Conservation (phyloP, 2,797 vertebrate species). For the Eremophila alpestris region DNA sequence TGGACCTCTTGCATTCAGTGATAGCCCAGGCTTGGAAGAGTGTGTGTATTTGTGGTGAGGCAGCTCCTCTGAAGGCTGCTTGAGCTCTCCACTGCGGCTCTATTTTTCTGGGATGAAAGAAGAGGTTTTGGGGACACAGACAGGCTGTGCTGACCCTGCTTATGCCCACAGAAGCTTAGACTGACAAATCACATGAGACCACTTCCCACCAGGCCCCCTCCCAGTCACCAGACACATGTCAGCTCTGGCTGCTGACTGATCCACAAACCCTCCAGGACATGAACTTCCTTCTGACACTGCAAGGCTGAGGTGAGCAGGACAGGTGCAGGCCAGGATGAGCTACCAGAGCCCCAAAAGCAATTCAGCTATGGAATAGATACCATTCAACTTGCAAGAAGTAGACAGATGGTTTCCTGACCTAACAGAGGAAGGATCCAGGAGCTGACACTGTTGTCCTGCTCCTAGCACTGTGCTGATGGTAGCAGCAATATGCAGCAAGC, state of each 20-base stretch:
- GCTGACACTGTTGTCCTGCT: neutral
- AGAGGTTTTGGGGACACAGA: fast-evolving
- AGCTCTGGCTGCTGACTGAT: neutral
- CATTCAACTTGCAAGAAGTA: neutral
- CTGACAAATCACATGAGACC: neutral
- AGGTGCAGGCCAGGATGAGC: neutral
- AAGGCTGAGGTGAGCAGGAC: neutral
- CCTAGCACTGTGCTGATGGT: fast-evolving
- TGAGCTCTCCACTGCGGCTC: fast-evolving
- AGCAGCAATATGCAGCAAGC: neutral
- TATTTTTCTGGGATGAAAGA: neutral
- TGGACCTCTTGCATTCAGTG: neutral
- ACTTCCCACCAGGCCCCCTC: neutral
- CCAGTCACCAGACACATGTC: neutral
- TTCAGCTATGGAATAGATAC: neutral
- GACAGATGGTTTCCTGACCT: neutral
- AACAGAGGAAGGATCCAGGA: neutral
- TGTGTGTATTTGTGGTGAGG: neutral
- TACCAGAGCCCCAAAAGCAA: neutral
- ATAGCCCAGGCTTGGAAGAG: neutral
- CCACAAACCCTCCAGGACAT: fast-evolving
- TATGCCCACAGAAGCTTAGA: neutral
- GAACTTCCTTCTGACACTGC: neutral
- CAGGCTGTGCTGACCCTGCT: neutral
- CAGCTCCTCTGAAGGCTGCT: neutral